Conservation (phyloP, 2,888 invertebrate species). For the Monoplex corrugatus region DNA sequence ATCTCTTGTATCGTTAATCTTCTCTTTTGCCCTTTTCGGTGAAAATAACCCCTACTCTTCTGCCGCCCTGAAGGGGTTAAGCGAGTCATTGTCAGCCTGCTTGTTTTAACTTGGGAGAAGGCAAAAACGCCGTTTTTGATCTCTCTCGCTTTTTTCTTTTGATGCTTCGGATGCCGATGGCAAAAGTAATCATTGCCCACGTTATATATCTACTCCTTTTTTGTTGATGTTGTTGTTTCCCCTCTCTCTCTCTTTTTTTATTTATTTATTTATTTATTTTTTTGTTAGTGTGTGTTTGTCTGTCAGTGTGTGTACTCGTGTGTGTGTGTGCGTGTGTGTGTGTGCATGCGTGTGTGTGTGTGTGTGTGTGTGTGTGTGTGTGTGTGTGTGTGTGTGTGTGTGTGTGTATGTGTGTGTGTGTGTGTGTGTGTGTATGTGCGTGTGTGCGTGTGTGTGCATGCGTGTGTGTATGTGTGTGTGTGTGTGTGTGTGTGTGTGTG, state of each 20-base stretch:
- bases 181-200: not conserved
- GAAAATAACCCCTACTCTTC: not conserved
- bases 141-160: not conserved
- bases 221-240: not conserved
- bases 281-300: not conserved
- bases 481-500: conserved; percentile 7
- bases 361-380: conserved; percentile 25
- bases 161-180: not conserved
- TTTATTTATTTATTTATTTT: too few species aligned
- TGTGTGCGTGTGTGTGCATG: not conserved
- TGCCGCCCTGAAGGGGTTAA: not conserved
- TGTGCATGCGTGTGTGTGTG: not conserved
- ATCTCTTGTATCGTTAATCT: conserved; percentile 23
- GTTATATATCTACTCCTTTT: not conserved
- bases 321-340: not conserved
- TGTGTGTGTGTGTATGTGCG: conserved; percentile 7
- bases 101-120: not conserved
- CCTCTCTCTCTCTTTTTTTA: too few species aligned
- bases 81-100: too few species aligned
- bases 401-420: conserved; percentile 18
- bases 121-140: not conserved
- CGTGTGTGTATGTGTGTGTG: not conserved
- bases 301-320: not conserved
- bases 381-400: conserved; percentile 23
- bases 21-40: not conserved